Conservation (phyloP, 2,797 vertebrate genomes). For the Sciurus carolinensis region DNA sequence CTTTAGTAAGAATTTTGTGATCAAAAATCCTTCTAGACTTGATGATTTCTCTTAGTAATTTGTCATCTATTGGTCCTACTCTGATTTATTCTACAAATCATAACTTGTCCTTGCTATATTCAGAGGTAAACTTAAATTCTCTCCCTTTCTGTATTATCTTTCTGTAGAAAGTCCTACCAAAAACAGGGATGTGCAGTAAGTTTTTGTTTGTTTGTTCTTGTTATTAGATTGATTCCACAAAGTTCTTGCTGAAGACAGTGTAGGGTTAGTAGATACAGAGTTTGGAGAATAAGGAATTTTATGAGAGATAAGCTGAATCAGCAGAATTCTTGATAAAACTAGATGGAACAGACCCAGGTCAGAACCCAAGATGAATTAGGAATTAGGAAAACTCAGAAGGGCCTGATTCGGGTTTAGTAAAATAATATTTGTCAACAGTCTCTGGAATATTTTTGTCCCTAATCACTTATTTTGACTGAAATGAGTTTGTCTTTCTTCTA, state of each 20-base stretch:
- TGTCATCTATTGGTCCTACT: neutral
- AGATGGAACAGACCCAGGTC: neutral
- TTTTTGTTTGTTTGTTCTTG: too few relatives aligned
- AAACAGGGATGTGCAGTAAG: neutral
- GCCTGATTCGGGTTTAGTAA: too few relatives aligned
- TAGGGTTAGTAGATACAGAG: neutral
- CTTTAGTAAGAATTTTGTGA: neutral
- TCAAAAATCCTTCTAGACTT: neutral
- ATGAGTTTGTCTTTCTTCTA: neutral
- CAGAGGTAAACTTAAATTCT: neutral
- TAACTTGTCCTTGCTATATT: neutral
- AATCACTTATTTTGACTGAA: neutral
- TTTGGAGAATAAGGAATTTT: neutral
- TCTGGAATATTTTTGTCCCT: neutral
- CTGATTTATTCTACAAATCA: neutral
- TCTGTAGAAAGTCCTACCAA: too few relatives aligned
- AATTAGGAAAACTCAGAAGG: neutral
- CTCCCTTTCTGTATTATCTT: neutral
- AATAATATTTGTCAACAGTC: neutral
- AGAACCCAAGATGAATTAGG: neutral
- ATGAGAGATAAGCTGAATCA: neutral
- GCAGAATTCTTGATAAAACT: neutral
- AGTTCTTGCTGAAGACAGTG: neutral
- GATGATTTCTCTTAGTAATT: neutral
- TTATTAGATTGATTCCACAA: neutral